Evolutionary conservation across 2,888 invertebrate species (phyloP).

Genomic region (Neoitamus cyanurus): DNA sequence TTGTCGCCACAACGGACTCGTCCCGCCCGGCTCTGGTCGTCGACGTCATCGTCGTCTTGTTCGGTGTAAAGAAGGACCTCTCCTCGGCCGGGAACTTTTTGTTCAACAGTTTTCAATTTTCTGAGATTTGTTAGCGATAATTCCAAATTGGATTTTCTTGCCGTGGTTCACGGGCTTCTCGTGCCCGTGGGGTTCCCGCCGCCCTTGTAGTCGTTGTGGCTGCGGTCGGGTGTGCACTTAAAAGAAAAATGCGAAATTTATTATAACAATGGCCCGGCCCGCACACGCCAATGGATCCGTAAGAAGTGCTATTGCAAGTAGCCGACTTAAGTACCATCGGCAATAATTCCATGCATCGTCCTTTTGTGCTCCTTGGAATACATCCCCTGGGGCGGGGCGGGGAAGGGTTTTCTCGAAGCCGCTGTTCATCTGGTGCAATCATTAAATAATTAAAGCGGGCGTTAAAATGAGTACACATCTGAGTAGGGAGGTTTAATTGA

Average conservation of each 20-base stretch:
- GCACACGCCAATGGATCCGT: neutral
- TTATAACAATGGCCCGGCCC: neutral
- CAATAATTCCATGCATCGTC: neutral
- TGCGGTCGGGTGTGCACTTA: neutral
- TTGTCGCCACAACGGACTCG: slow-evolving; percentile 15
- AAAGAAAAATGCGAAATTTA: slow-evolving; percentile 27
- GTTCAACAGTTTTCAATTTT: slow-evolving; percentile 49
- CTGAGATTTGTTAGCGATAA: slow-evolving; percentile 51
- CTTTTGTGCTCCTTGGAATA: neutral
- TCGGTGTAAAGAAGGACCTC: neutral
- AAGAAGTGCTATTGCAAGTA: neutral
- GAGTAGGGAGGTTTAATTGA: slow-evolving; percentile 4
- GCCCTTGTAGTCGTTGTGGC: neutral
- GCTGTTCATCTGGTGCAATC: neutral
- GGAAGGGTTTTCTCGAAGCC: neutral
- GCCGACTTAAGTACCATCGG: neutral
- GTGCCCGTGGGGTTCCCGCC: neutral
- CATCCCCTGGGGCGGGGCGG: neutral
- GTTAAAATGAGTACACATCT: neutral
- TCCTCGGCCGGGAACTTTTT: slow-evolving; percentile 20
- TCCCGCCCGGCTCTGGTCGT: neutral
- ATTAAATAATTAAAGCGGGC: slow-evolving; percentile 18
- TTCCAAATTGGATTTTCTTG: slow-evolving; percentile 51
- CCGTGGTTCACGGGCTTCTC: neutral
- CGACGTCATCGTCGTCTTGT: neutral